Evolutionary conservation across 2,888 invertebrate species (phyloP).

Genomic region (Corbicula japonica): DNA sequence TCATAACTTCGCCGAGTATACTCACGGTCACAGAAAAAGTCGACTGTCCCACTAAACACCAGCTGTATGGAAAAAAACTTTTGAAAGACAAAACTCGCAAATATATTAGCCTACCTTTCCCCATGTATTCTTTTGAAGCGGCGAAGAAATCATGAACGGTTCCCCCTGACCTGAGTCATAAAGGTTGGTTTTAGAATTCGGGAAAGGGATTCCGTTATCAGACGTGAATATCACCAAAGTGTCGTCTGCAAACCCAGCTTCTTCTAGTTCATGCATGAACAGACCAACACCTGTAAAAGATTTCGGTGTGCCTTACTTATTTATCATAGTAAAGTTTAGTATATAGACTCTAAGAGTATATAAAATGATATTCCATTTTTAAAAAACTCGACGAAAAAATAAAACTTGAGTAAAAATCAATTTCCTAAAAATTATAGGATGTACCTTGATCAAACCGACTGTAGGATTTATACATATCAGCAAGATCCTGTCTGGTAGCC

Average conservation of each 20-base stretch:
- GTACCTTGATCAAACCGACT: conserved; percentile 95
- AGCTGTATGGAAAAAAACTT: too few species aligned
- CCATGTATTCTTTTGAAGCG: conserved; percentile 89
- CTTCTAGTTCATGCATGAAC: conserved; percentile 91
- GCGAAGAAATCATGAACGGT: conserved; percentile 93
- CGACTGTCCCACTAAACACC: too few species aligned
- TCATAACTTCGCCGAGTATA: too few species aligned
- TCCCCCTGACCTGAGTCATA: conserved; percentile 94
- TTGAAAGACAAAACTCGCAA: too few species aligned
- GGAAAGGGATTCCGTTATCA: conserved; percentile 96
- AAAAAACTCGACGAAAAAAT: too few species aligned
- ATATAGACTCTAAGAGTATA: too few species aligned
- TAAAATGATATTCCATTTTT: too few species aligned
- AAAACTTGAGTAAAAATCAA: too few species aligned
- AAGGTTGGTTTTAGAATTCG: conserved; percentile 95
- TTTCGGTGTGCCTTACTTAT: too few species aligned
- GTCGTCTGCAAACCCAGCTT: conserved; percentile 90
- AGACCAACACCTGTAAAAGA: conserved; percentile 91
- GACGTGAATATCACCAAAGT: conserved; percentile 95
- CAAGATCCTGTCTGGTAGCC: conserved; percentile 92
- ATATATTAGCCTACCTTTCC: conserved; percentile 87
- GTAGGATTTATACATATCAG: conserved; percentile 96
- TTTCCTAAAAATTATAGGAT: too few species aligned
- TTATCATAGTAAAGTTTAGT: too few species aligned
- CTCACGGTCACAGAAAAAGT: too few species aligned